A percentile compares a stretch with the other conserved stretches of the same genome.
These are phyloP conservation scores for Hylaeus anthracinus DNA, from an alignment of 1,140 invertebrate species.

Conservation along the genomic window DNA sequence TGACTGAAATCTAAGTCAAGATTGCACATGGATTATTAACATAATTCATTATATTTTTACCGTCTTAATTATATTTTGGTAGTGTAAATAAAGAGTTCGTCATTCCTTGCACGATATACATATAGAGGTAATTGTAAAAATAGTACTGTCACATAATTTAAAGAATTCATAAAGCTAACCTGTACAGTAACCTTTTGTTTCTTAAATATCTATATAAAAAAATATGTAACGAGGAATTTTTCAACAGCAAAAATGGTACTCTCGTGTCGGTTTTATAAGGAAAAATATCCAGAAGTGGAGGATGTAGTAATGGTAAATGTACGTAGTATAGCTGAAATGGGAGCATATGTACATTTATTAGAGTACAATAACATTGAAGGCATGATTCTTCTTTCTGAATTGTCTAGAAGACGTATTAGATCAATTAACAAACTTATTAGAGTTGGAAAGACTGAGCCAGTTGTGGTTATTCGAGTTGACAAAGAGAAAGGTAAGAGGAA, in stretches of 20 bases:
- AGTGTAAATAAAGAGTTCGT: conserved; percentile 38
- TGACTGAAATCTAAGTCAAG: conserved; percentile 15
- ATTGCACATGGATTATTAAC: conserved; percentile 70
- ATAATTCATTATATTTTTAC: conserved; percentile 42
- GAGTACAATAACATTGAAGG: conserved; percentile 99
- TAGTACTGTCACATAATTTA: conserved; percentile 29
- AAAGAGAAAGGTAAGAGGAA: conserved; percentile 95
- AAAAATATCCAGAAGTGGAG: conserved; percentile 98
- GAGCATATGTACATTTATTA: conserved; percentile 98
- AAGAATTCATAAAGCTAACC: conserved; percentile 48
- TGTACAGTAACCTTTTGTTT: conserved; percentile 54
- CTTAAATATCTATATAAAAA: background rate
- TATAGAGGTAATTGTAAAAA: conserved; percentile 40
- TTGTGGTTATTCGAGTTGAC: conserved; percentile 99
- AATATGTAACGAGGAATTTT: conserved; percentile 26
- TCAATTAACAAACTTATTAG: conserved; percentile 99
- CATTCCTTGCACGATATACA: conserved; percentile 30
- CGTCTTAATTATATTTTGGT: conserved; percentile 32
- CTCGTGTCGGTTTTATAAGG: conserved; percentile 98
- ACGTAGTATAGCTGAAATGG: conserved; percentile 99
- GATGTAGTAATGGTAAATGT: conserved; percentile 99
- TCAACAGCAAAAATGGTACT: conserved; percentile 89
- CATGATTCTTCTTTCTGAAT: conserved; percentile 96
- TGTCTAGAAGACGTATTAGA: conserved; percentile 98
- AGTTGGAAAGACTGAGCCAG: conserved; percentile 99